Base-by-base conservation (phyloP, 2,113 vertebrate species). In the Leptobrachium leishanense region DNA sequence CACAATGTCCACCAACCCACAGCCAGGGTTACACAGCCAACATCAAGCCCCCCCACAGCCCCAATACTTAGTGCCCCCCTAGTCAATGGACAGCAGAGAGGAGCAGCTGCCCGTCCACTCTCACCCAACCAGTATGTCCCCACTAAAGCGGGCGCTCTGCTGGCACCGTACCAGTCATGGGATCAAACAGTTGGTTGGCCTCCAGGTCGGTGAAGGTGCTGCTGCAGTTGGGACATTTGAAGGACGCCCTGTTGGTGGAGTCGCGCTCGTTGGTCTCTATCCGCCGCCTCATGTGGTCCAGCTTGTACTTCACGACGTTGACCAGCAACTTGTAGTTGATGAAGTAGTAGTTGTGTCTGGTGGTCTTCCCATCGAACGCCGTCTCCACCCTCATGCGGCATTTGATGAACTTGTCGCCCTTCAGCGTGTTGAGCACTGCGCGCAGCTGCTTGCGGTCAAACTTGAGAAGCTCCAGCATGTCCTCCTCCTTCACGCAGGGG, bases 321-420 rank as follows among this genome's bases (percentile, higher is more conserved):
- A 99, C 98, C 68, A 99, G 92, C 12, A 97, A 91, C 57, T 95
- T 94, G 87, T 99, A 99, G 89, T 97, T 98, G 86, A 99, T 98
- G 86, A 99, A 99, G 77, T 99, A 99, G 85, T 98, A 99, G 88
- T 99, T 99, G 81, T 99, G 98, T 0, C 97, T 90, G 0, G 98
- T 99, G 20, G 96, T 96, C 87, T 99, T 99, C 77, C 97, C 97
- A 39, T 99, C 98, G 0, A 93, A 89, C 6, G 97, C 96, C 0
- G 97, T 99, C 88, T 99, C 98, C 41, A 99, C 96, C 44, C 97
- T 93, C 96, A 99, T 96, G 72, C 97, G 95, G 86, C 98, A 98
- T 82, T 99, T 99, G 82, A 99, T 96, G 84, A 99, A 98, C 86
- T 99, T 99, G 90, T 99, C 98, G 3, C 92, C 92, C 84, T 99